Base-by-base conservation (phyloP, 2,888 invertebrate species). In the Lithosia quadra region DNA sequence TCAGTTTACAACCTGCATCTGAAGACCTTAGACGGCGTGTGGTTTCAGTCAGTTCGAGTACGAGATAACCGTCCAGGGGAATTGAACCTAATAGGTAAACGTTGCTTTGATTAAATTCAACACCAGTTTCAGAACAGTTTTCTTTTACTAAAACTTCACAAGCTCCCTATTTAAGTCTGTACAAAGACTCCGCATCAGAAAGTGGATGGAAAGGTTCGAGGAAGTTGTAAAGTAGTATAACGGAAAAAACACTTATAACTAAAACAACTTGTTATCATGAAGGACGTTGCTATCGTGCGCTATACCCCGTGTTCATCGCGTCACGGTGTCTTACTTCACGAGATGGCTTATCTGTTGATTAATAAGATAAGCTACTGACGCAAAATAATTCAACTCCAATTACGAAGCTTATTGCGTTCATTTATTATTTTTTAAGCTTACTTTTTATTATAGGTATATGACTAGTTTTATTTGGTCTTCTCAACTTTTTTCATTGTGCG, bases 351-450 rank as follows among this genome's bases (percentile, higher is more conserved):
- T 78, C 80, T 63, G 57, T 67, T 75, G 65, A 77, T 78, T 77
- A 80, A 62, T 53, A n/a, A 21, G 80, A 78, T 78, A 78, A 70
- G 61, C 24, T 33, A n/a, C 21, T 75, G 71, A 67, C 69, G 78
- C 68, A 71, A 60, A 79, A 79, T 64, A 74, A 79, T 78, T 70
- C 57, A 62, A 69, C n/a, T 73, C 65, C 60, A 73, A 78, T 79
- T 57, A 57, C 57, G 36, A 39, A 36, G 60, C 60, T 60, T 60
- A 60, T 24, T 39, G 39, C 49, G 49, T n/a, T 5, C 11, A 2
- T 43, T 43, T 43, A 43, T 18, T 49, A 49, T 49, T 49, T n/a
- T n/a, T 2, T n/a, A 49, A 18, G n/a, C 49, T 49, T 49, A 49
- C 9, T n/a, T 49, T 49, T 49, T 49, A 49, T 49, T 49, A 49